Evolutionary conservation across 2,113 vertebrate genomes (phyloP).

Genomic region (Prietella phreatophila): DNA sequence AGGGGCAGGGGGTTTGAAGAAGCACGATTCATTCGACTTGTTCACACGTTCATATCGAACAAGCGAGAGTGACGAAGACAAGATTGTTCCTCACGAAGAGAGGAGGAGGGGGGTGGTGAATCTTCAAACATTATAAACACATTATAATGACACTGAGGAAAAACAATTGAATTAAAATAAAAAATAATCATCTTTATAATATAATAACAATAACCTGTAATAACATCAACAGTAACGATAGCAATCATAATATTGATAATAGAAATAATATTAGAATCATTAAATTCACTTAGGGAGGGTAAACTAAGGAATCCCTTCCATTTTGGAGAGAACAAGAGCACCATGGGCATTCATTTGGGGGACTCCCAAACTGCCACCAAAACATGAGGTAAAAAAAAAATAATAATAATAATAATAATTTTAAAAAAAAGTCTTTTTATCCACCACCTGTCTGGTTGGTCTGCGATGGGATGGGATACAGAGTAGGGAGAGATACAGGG

Average conservation of each 20-base stretch:
- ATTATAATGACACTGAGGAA: slow-evolving; percentile 74
- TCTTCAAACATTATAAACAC: slow-evolving; percentile 50
- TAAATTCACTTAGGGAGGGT: slow-evolving; percentile 78
- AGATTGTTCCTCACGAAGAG: slow-evolving; percentile 58
- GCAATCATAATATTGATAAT: slow-evolving; percentile 79
- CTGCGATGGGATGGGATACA: slow-evolving; percentile 20
- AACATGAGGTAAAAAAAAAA: slow-evolving; percentile 79
- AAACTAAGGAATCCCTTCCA: slow-evolving; percentile 74
- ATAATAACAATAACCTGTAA: slow-evolving; percentile 80
- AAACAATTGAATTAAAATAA: slow-evolving; percentile 66
- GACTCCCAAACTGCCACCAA: slow-evolving; percentile 74
- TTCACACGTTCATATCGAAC: slow-evolving; percentile 41
- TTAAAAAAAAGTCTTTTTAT: slow-evolving; percentile 51
- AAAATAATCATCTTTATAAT: slow-evolving; percentile 73
- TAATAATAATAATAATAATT: slow-evolving; percentile 53
- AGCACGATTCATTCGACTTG: slow-evolving; percentile 57
- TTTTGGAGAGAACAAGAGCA: slow-evolving; percentile 75
- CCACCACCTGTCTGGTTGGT: slow-evolving; percentile 48
- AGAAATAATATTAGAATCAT: slow-evolving; percentile 77
- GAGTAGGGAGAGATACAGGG: slow-evolving; percentile 36
- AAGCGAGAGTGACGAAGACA: slow-evolving; percentile 64
- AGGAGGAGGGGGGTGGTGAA: slow-evolving; percentile 53
- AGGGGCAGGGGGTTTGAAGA: not conserved
- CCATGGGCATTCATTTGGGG: slow-evolving; percentile 72
- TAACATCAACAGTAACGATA: slow-evolving; percentile 80